These are phyloP conservation scores for Protobothrops mucrosquamatus DNA, from an alignment of 2,113 vertebrate species.

Conservation along the genomic window DNA sequence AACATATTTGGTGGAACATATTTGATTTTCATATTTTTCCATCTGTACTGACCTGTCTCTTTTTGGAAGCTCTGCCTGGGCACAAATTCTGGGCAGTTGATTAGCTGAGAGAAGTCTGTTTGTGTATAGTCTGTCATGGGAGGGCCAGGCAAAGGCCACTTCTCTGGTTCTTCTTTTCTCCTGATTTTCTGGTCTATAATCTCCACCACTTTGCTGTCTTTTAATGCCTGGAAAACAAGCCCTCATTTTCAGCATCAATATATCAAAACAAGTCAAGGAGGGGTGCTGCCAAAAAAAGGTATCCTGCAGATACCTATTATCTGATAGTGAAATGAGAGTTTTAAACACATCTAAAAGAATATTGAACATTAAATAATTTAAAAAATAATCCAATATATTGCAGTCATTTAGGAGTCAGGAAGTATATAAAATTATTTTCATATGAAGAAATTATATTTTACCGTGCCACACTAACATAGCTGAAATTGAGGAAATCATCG, in stretches of 20 bases:
- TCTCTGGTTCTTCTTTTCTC: slow-evolving; percentile 88
- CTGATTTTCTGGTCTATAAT: slow-evolving; percentile 93
- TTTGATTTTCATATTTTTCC: not conserved
- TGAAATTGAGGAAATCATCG: not conserved
- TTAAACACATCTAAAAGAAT: not conserved
- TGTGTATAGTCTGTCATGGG: slow-evolving; percentile 80
- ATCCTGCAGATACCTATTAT: not conserved
- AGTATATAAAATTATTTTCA: not conserved
- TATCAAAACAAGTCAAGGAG: accelerated
- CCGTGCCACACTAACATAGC: not conserved
- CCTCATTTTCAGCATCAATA: not conserved
- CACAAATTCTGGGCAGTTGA: slow-evolving; percentile 95
- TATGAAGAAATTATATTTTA: not conserved
- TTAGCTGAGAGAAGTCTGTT: slow-evolving; percentile 93
- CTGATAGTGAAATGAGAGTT: not conserved
- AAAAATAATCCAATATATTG: not conserved
- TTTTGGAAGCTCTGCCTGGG: slow-evolving; percentile 85
- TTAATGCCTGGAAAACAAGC: slow-evolving; percentile 76
- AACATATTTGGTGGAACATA: not conserved
- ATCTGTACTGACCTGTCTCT: slow-evolving; percentile 72
- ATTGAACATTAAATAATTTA: not conserved
- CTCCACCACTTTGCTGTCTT: slow-evolving; percentile 95
- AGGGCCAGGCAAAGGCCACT: slow-evolving; percentile 93
- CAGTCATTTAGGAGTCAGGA: not conserved
- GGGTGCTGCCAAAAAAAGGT: not conserved